Conservation (phyloP, 1,140 invertebrate genomes). For the Neoseiulus cucumeris region DNA sequence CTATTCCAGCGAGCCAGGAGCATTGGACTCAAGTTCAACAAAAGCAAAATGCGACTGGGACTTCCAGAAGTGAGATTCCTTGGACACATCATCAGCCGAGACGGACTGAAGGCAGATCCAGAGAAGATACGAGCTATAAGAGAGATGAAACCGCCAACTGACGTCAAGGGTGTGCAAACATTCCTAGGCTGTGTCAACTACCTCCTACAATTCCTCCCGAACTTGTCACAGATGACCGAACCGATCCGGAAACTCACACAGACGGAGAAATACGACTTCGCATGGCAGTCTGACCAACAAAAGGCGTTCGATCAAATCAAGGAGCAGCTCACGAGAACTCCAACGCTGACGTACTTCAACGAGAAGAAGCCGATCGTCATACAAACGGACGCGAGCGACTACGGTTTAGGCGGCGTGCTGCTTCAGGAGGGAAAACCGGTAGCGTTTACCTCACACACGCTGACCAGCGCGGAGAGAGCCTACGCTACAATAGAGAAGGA, state of each 20-base stretch:
- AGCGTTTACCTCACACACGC: slow-evolving; percentile 23
- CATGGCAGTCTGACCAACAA: slow-evolving; percentile 24
- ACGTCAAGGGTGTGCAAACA: slow-evolving; percentile 22
- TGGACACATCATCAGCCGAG: slow-evolving; percentile 24
- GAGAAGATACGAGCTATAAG: slow-evolving; percentile 24
- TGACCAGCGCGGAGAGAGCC: slow-evolving; percentile 20
- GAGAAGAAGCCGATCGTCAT: neutral
- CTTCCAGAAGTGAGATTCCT: slow-evolving; percentile 24
- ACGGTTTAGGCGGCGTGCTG: slow-evolving; percentile 26
- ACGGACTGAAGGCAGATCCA: slow-evolving; percentile 25
- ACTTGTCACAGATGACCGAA: slow-evolving; percentile 24
- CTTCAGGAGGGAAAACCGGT: slow-evolving; percentile 23
- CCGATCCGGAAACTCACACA: slow-evolving; percentile 26
- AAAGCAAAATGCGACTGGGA: slow-evolving; percentile 14
- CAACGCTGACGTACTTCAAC: too few relatives aligned
- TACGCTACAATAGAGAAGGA: slow-evolving; percentile 24
- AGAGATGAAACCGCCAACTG: slow-evolving; percentile 22
- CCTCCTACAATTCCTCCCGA: too few relatives aligned
- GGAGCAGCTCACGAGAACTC: neutral
- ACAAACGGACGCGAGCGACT: slow-evolving; percentile 18
- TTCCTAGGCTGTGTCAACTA: slow-evolving; percentile 28
- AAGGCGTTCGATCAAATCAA: neutral
- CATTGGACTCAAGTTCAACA: slow-evolving; percentile 17
- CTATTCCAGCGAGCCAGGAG: slow-evolving; percentile 15
- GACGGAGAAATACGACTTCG: slow-evolving; percentile 22